These are phyloP conservation scores for Drosophila anomelani DNA, from an alignment of 2,888 invertebrate species.

Conservation along the genomic window DNA sequence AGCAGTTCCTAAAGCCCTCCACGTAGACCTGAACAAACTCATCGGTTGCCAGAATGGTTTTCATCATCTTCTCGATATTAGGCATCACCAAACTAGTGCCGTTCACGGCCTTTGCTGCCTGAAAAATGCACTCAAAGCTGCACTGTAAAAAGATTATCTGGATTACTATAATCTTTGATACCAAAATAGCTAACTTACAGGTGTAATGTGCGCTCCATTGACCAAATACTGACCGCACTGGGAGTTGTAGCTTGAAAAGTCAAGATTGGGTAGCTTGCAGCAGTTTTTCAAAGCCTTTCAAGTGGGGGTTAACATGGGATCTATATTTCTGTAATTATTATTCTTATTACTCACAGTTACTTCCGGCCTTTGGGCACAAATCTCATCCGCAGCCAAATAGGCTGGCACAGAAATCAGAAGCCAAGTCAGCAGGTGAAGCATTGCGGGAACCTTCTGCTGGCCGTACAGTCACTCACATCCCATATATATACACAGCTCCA, in stretches of 20 bases:
- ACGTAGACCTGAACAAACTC: constrained; percentile 28
- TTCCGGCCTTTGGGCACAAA: constrained; percentile 32
- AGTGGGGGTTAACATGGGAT: neutral
- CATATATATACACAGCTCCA: constrained; percentile 17
- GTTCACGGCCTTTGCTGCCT: constrained; percentile 25
- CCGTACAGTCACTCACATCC: neutral
- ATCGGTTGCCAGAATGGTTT: constrained; percentile 3
- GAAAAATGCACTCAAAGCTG: constrained; percentile 46
- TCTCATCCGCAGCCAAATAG: constrained; percentile 7
- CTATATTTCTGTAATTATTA: neutral
- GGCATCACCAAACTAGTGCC: constrained; percentile 37
- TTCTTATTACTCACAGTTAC: constrained; percentile 25
- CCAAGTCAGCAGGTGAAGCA: constrained; percentile 19
- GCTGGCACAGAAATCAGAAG: constrained; percentile 13
- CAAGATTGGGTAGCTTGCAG: constrained; percentile 31
- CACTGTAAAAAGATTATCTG: constrained; percentile 18
- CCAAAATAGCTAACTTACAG: constrained; percentile 17
- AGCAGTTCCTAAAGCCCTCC: constrained; percentile 33
- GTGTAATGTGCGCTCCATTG: constrained; percentile 35
- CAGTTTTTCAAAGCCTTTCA: constrained; percentile 47
- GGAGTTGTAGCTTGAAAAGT: constrained; percentile 17
- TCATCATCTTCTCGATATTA: constrained; percentile 28
- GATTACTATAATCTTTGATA: neutral
- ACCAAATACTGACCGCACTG: constrained; percentile 34
- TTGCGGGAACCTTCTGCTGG: constrained; percentile 13